Conservation (phyloP, 2,888 invertebrate genomes). For the Tiliacea aurago region DNA sequence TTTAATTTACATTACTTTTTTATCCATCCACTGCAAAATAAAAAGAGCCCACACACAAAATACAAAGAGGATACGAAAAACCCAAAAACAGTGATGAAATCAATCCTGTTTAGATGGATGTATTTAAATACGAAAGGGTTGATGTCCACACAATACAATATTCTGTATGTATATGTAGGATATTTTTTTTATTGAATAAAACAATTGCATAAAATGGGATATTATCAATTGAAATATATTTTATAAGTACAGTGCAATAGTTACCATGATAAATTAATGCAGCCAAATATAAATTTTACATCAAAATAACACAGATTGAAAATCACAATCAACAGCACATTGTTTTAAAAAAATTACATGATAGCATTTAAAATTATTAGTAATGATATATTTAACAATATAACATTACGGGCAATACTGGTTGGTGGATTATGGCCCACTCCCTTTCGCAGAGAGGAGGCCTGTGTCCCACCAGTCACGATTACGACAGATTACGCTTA, state of each 20-base stretch:
- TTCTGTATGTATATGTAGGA: background rate
- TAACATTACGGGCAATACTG: background rate
- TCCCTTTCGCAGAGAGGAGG: background rate
- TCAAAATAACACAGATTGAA: background rate
- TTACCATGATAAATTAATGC: background rate
- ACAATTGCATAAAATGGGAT: background rate
- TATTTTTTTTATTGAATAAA: background rate
- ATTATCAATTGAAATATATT: background rate
- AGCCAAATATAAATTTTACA: conserved; percentile 1
- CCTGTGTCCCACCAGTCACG: background rate
- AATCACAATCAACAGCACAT: background rate
- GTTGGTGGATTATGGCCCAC: background rate
- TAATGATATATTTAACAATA: background rate
- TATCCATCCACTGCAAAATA: background rate
- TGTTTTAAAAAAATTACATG: background rate
- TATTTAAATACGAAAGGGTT: background rate
- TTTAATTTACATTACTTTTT: background rate
- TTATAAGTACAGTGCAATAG: background rate
- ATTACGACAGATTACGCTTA: background rate
- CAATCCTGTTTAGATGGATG: background rate
- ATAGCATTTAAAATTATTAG: background rate
- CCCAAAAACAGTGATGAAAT: background rate
- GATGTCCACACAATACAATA: background rate
- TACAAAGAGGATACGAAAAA: background rate
- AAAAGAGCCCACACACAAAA: background rate